Conservation (phyloP, 2,797 vertebrate species). For the Otolemur crassicaudatus region DNA sequence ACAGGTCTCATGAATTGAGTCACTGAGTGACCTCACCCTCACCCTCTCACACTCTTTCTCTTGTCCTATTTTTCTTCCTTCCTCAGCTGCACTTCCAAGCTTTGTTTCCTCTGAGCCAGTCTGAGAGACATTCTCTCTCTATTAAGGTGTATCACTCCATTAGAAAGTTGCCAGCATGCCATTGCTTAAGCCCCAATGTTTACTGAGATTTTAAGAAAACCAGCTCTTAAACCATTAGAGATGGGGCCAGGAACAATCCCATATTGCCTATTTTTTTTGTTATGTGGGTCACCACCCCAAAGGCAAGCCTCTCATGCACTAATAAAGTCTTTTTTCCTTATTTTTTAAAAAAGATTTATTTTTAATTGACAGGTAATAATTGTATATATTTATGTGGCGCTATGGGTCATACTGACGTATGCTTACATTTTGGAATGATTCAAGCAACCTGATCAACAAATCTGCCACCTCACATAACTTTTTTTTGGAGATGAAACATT, state of each 20-base stretch:
- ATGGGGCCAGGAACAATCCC: not conserved
- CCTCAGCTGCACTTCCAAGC: not conserved
- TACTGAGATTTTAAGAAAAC: not conserved
- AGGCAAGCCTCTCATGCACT: not conserved
- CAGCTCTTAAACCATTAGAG: not conserved
- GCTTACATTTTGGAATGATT: not conserved
- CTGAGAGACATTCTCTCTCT: not conserved
- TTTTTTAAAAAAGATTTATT: not conserved
- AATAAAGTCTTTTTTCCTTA: not conserved
- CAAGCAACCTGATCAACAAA: not conserved
- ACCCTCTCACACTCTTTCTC: not conserved
- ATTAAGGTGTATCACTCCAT: not conserved
- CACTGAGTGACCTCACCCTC: not conserved
- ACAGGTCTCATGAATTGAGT: not conserved
- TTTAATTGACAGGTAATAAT: not conserved
- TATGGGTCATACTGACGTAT: not conserved
- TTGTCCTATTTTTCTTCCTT: not conserved
- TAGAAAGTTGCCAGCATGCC: not conserved
- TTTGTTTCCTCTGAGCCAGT: slow-evolving; percentile 12
- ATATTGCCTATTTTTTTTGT: not conserved
- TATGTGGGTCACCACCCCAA: not conserved
- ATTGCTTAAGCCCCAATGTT: not conserved
- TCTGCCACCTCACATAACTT: not conserved
- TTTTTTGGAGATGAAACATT: not conserved
- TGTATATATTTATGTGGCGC: not conserved